These are phyloP conservation scores for Scrobipalpa atriplicella DNA, from an alignment of 2,888 invertebrate genomes.

Conservation along the genomic window DNA sequence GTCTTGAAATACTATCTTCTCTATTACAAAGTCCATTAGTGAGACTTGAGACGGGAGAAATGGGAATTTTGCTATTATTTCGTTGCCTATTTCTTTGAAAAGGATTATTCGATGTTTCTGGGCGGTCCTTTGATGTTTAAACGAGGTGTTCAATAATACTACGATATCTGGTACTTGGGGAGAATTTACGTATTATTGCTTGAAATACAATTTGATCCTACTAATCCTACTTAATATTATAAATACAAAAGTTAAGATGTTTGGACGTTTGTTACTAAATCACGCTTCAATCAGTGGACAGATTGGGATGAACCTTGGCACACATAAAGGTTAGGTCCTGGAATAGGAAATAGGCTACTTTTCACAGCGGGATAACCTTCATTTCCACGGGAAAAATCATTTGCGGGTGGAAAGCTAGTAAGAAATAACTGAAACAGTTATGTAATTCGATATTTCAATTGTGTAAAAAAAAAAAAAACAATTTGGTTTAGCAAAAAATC, in stretches of 20 bases:
- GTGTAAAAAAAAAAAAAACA: not conserved
- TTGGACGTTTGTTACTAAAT: too few relatives aligned
- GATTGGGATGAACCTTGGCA: too few relatives aligned
- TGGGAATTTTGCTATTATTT: conserved; percentile 20
- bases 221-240: too few relatives aligned
- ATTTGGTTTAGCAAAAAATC: not conserved
- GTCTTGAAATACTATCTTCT: conserved; percentile 6
- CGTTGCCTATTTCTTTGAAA: conserved; percentile 1
- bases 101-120: conserved; percentile 12
- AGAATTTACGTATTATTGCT: not conserved
- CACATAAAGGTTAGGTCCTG: too few relatives aligned
- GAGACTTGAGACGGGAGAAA: conserved; percentile 8
- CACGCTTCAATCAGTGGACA: too few relatives aligned
- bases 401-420: not conserved
- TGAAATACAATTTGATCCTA: too few relatives aligned
- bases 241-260: too few relatives aligned
- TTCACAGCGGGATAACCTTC: too few relatives aligned
- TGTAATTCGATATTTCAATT: not conserved
- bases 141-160: not conserved
- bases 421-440: not conserved
- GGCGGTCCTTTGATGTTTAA: not conserved
- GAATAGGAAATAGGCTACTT: too few relatives aligned
- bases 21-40: conserved; percentile 9
- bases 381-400: too few relatives aligned
- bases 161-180: not conserved